Evolutionary conservation across 2,113 vertebrate species (phyloP).

Genomic region (Rhinopomastus cyanomelas): DNA sequence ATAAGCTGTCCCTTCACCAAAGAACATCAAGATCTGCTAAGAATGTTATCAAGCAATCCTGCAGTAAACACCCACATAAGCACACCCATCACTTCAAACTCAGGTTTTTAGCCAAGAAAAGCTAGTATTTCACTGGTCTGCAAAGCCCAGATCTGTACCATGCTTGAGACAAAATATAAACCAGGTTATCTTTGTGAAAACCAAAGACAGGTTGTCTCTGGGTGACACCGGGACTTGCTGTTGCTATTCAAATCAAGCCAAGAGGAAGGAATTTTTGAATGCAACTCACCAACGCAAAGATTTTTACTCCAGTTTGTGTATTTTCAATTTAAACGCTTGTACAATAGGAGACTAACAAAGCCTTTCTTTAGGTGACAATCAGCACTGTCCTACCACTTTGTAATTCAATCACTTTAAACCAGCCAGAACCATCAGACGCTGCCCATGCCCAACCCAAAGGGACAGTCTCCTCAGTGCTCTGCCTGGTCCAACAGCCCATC

Average conservation of each 20-base stretch:
- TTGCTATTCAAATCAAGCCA: neutral
- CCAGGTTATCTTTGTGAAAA: neutral
- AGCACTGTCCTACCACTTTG: neutral
- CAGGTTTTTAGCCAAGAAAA: neutral
- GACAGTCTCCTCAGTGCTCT: neutral
- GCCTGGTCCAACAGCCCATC: neutral
- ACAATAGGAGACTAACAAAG: neutral
- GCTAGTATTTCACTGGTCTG: neutral
- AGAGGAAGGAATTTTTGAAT: neutral
- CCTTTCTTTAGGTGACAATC: neutral
- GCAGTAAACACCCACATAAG: neutral
- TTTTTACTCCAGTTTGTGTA: neutral
- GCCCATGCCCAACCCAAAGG: neutral
- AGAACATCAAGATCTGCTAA: neutral
- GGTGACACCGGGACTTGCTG: neutral
- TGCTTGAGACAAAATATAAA: neutral
- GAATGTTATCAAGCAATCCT: neutral
- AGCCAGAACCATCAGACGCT: neutral
- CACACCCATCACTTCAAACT: fast-evolving
- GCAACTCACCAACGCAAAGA: neutral
- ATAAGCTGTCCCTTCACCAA: neutral
- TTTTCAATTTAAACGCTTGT: neutral
- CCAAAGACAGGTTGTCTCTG: neutral
- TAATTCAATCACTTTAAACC: fast-evolving
- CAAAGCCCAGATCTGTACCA: neutral